These are phyloP conservation scores for Drosophila peninsularis DNA, from an alignment of 2,888 invertebrate genomes.

Conservation along the genomic window DNA sequence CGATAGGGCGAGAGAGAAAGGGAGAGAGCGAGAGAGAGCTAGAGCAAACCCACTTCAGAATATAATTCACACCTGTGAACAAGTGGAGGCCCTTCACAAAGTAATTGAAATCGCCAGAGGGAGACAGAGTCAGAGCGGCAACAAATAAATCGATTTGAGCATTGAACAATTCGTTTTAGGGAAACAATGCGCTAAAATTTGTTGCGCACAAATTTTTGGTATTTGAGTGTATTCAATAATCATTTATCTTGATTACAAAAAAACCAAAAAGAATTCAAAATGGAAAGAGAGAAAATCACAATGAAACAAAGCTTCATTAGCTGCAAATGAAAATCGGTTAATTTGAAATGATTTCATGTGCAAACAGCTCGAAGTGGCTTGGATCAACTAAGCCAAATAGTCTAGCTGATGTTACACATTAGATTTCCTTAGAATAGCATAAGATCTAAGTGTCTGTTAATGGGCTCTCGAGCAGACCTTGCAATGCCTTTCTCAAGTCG, in stretches of 20 bases:
- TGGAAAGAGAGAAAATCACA: conserved; percentile 43
- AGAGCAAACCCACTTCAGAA: conserved; percentile 27
- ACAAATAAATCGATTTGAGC: conserved; percentile 62
- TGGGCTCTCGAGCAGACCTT: background rate
- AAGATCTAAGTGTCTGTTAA: conserved; percentile 4
- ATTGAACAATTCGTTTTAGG: conserved; percentile 62
- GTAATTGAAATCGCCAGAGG: conserved; percentile 62
- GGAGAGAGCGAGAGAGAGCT: no score
- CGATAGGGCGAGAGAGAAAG: background rate
- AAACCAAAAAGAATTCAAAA: conserved; percentile 30
- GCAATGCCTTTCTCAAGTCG: background rate
- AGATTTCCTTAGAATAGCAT: background rate
- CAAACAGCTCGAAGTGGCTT: background rate
- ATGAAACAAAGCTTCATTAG: conserved; percentile 51
- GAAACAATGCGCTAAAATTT: conserved; percentile 75
- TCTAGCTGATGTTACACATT: conserved; percentile 20
- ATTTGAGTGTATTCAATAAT: conserved; percentile 61
- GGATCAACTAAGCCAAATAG: background rate
- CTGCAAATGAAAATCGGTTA: conserved; percentile 7
- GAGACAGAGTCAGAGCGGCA: background rate
- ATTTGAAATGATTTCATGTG: background rate
- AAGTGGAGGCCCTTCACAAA: conserved; percentile 59
- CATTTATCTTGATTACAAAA: conserved; percentile 63
- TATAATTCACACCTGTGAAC: conserved; percentile 75
- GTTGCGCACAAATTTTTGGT: conserved; percentile 65